Percentiles rank a stretch among this genome's conserved stretches.
phyloP scores from a whole-genome alignment of 2,797 vertebrate species.

The Onychomys arenicola region DNA sequence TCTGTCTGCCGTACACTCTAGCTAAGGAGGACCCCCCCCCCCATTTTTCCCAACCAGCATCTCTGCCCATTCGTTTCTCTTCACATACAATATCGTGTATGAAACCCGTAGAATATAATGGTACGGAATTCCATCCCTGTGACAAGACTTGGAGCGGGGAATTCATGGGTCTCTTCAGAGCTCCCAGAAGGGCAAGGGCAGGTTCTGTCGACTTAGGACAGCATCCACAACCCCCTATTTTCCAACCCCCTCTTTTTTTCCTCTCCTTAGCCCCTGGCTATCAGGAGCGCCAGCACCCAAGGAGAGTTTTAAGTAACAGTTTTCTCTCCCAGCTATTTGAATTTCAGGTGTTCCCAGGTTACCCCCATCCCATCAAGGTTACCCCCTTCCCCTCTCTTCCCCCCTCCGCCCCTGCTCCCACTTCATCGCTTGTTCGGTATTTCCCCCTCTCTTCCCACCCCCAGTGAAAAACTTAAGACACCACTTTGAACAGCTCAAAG shows the following conservation, averaged over 20 bases:
- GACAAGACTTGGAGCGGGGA: not conserved
- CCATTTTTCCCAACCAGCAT: rapidly evolving
- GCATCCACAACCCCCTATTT: not conserved
- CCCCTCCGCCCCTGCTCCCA: too few species aligned
- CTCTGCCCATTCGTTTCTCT: rapidly evolving
- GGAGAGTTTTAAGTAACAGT: rapidly evolving
- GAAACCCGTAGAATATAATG: not conserved
- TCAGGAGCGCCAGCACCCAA: rapidly evolving
- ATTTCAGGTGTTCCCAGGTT: not conserved
- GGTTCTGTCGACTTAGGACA: rapidly evolving
- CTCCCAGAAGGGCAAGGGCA: rapidly evolving
- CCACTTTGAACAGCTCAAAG: not conserved
- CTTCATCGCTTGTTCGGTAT: not conserved
- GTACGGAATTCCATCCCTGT: rapidly evolving
- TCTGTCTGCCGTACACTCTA: rapidly evolving
- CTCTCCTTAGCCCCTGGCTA: rapidly evolving
- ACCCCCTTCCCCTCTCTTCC: too few species aligned
- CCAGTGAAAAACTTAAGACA: rapidly evolving
- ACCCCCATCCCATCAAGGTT: too few species aligned
- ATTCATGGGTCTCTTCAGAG: not conserved
- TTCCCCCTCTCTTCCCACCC: rapidly evolving
- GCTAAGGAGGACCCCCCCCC: not conserved
- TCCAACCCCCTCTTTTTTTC: rapidly evolving
- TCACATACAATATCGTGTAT: not conserved
- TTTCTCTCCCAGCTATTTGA: rapidly evolving